phyloP scores from a whole-genome alignment of 1,140 invertebrate species.

The Globodera rostochiensis region DNA sequence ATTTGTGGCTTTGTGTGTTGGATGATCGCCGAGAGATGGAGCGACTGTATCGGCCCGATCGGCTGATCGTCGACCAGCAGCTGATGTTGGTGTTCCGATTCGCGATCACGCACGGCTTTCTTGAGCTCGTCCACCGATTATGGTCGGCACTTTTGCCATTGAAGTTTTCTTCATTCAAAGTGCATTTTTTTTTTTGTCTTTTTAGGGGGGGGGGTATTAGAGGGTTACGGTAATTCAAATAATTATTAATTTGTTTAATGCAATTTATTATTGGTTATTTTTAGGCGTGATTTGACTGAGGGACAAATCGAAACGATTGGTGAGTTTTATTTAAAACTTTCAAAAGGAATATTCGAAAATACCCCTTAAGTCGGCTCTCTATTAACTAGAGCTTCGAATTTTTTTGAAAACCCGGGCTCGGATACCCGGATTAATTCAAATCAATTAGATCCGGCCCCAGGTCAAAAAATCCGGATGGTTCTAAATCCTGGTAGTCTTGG shows the following conservation, averaged over 20 bases:
- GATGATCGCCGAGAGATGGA: slow-evolving; percentile 42
- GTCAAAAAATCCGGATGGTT: no score
- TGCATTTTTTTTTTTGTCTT: neutral
- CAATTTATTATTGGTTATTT: neutral
- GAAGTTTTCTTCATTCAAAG: neutral
- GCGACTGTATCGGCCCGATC: slow-evolving; percentile 42
- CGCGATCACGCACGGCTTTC: slow-evolving; percentile 47
- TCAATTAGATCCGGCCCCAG: no score
- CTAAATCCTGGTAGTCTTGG: no score
- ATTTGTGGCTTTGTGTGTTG: slow-evolving; percentile 51
- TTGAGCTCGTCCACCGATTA: slow-evolving; percentile 41
- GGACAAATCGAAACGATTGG: slow-evolving; percentile 50
- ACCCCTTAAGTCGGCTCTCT: no score
- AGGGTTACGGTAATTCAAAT: neutral
- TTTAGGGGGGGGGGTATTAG: neutral
- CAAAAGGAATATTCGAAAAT: neutral
- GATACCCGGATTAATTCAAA: no score
- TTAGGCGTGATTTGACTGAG: slow-evolving; percentile 28
- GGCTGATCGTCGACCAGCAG: slow-evolving; percentile 45
- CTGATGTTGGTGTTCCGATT: slow-evolving; percentile 47
- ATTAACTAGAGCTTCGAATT: no score
- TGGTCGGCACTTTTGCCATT: slow-evolving; percentile 30
- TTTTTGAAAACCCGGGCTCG: no score
- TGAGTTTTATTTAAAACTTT: slow-evolving; percentile 15
- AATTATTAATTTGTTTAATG: neutral